Conservation (phyloP, 2,888 invertebrate genomes). For the Dryobotodes eremita region DNA sequence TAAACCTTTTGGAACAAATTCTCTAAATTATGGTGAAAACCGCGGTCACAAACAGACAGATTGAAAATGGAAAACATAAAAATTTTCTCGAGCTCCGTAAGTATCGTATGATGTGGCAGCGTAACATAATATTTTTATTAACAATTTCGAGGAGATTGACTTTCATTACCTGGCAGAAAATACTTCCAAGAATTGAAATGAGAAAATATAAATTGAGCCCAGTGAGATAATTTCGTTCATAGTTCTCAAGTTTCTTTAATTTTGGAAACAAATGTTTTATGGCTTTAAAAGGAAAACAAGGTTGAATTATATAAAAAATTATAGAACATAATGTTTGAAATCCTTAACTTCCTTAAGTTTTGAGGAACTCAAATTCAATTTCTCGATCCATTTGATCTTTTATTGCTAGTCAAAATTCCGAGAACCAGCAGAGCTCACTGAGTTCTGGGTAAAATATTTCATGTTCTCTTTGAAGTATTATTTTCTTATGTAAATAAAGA, state of each 20-base stretch:
- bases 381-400: slow-evolving; percentile 23
- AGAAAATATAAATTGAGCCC: slow-evolving; percentile 37
- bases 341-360: too few species aligned
- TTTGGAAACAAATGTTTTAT: slow-evolving; percentile 13
- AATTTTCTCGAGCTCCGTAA: neutral
- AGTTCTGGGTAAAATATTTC: slow-evolving; percentile 7
- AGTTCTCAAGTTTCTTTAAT: slow-evolving; percentile 25
- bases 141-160: slow-evolving; percentile 48
- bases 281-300: slow-evolving; percentile 2
- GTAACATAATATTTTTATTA: slow-evolving; percentile 58
- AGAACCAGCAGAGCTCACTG: neutral
- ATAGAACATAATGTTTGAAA: neutral
- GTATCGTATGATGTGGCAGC: slow-evolving; percentile 33
- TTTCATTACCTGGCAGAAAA: slow-evolving; percentile 45
- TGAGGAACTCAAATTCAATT: neutral
- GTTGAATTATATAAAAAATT: too few species aligned
- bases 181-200: slow-evolving; percentile 49
- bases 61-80: slow-evolving; percentile 29
- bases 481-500: neutral
- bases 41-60: neutral
- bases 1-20: neutral
- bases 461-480: slow-evolving; percentile 4
- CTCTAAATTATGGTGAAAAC: too few species aligned
- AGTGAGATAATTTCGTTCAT: slow-evolving; percentile 12
- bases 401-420: neutral